These are phyloP conservation scores for Meloidogyne exigua DNA, from an alignment of 1,140 invertebrate genomes.

Conservation along the genomic window DNA sequence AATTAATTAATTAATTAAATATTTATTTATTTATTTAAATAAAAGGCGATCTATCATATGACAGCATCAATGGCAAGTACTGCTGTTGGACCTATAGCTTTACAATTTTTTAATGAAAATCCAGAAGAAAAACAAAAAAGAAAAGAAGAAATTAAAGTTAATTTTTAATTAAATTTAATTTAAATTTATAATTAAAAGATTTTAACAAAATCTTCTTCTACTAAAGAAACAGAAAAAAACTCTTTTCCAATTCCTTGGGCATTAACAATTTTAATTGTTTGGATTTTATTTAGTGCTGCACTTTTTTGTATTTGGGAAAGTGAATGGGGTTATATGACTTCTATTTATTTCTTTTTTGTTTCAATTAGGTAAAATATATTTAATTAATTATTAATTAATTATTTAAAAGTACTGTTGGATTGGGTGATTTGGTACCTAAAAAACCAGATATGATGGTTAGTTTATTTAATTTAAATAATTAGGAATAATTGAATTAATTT, in stretches of 20 bases:
- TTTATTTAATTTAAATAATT: too few relatives aligned
- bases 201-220: conserved; percentile 14
- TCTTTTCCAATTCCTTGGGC: conserved; percentile 58
- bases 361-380: conserved; percentile 51
- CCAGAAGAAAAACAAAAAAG: conserved; percentile 8
- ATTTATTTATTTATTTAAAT: neutral
- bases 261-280: conserved; percentile 52
- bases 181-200: neutral
- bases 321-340: conserved; percentile 58
- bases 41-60: conserved; percentile 37
- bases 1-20: neutral
- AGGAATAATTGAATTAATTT: neutral
- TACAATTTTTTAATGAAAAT: conserved; percentile 20
- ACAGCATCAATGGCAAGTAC: conserved; percentile 26
- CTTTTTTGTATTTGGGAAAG: conserved; percentile 60
- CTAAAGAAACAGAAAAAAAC: conserved; percentile 2
- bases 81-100: conserved; percentile 11
- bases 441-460: conserved; percentile 60
- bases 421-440: conserved; percentile 58
- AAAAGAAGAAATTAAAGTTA: conserved; percentile 12
- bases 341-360: conserved; percentile 62
- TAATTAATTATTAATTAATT: neutral
- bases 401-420: conserved; percentile 56
- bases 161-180: neutral
- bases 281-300: conserved; percentile 59